Percentiles rank a stretch among this genome's conserved stretches.
Conservation (phyloP, 2,797 vertebrate species). For the Malacoraja senta region DNA sequence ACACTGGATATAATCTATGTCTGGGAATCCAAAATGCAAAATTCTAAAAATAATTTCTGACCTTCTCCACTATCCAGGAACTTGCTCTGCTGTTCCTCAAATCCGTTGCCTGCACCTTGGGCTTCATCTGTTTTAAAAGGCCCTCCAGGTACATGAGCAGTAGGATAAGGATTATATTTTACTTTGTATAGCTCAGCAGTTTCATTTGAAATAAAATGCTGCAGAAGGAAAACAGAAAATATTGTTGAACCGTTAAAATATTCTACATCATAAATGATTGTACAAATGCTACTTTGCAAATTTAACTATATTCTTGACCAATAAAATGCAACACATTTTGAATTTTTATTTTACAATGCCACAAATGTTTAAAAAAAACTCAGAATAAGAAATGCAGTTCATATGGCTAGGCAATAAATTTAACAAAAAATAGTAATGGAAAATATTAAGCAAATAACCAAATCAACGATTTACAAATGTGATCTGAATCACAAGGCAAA, state of each 20-base stretch:
- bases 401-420: not conserved
- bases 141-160: constrained; percentile 55
- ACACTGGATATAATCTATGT: not conserved
- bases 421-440: not conserved
- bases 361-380: not conserved
- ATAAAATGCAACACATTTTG: not conserved
- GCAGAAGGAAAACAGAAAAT: not conserved
- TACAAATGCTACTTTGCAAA: not conserved
- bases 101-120: constrained; percentile 55
- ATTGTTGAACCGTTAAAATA: not conserved
- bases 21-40: not conserved
- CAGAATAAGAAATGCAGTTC: not conserved
- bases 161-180: constrained; percentile 70
- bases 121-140: constrained; percentile 55
- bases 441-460: not conserved
- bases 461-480: not conserved
- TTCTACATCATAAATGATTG: not conserved
- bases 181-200: constrained; percentile 62
- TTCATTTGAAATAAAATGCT: constrained; percentile 56
- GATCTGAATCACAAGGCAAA: not conserved
- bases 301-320: not conserved
- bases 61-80: constrained; percentile 74
- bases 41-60: constrained; percentile 51
- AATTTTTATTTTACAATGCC: not conserved
- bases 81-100: constrained; percentile 75